phyloP scores from a whole-genome alignment of 2,888 invertebrate species.

The Dendrolimus pini region DNA sequence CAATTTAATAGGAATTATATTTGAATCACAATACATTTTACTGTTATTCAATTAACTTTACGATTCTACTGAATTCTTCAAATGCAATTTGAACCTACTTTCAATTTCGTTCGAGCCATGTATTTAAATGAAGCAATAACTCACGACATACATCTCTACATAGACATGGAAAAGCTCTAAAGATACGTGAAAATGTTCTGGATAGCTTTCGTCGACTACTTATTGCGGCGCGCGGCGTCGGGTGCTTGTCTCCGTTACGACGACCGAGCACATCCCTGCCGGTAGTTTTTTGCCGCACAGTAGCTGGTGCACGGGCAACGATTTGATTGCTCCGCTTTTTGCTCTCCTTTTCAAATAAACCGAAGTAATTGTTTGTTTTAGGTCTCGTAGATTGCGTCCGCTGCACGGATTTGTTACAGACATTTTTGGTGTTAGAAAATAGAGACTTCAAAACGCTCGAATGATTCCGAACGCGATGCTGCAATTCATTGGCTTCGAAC shows the following conservation, averaged over 20 bases:
- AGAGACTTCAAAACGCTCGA: constrained; percentile 62
- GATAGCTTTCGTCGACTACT: constrained; percentile 41
- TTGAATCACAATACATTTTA: background rate
- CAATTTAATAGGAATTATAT: background rate
- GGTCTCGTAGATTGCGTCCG: constrained; percentile 65
- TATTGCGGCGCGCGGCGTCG: constrained; percentile 49
- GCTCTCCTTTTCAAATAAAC: constrained; percentile 70
- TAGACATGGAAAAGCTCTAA: constrained; percentile 17
- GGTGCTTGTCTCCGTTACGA: constrained; percentile 39
- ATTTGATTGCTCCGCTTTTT: constrained; percentile 71
- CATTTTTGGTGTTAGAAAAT: constrained; percentile 59
- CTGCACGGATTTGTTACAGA: constrained; percentile 65
- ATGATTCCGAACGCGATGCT: constrained; percentile 26
- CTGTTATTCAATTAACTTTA: background rate
- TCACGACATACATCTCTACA: background rate
- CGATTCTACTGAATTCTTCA: background rate
- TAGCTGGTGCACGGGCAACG: constrained; percentile 47
- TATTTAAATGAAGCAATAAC: background rate
- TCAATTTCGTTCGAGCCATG: constrained; percentile 15
- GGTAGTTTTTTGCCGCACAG: constrained; percentile 62
- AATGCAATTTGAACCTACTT: constrained; percentile 21
- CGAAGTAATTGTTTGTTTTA: constrained; percentile 76
- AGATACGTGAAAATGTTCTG: constrained; percentile 11
- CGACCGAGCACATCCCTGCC: constrained; percentile 39
- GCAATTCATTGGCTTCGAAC: background rate